These are phyloP conservation scores for Marasmarcha lunaedactyla DNA, from an alignment of 2,888 invertebrate genomes.

Conservation along the genomic window DNA sequence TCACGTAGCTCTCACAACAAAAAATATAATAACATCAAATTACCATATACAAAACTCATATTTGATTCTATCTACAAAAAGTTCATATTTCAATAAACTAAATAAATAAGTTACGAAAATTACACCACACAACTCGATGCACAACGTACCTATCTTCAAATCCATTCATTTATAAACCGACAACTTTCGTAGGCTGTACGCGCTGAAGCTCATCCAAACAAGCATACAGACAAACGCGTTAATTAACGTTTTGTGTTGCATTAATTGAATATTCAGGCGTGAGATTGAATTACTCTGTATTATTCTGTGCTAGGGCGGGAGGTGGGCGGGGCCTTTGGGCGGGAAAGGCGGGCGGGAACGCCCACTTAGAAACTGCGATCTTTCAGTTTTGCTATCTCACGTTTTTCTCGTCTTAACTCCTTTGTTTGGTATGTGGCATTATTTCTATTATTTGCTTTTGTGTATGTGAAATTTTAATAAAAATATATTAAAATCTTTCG, in stretches of 20 bases:
- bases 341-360: constrained; percentile 43
- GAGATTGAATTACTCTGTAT: constrained; percentile 57
- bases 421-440: constrained; percentile 11
- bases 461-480: too few relatives aligned
- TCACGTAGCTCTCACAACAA: too few relatives aligned
- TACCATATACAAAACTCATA: too few relatives aligned
- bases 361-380: constrained; percentile 30
- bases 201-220: background rate
- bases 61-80: too few relatives aligned
- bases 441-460: too few relatives aligned
- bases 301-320: constrained; percentile 39
- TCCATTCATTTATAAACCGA: constrained; percentile 13
- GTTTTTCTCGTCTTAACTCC: constrained; percentile 11
- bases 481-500: too few relatives aligned
- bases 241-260: constrained; percentile 16
- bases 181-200: constrained; percentile 27
- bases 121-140: too few relatives aligned
- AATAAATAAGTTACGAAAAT: too few relatives aligned
- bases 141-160: too few relatives aligned
- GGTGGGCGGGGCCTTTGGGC: constrained; percentile 52
- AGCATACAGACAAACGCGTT: constrained; percentile 12
- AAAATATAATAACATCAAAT: too few relatives aligned
- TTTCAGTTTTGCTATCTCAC: too few relatives aligned
- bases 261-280: constrained; percentile 50
- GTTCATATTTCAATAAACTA: too few relatives aligned